Conservation (phyloP, 2,797 vertebrate genomes). For the Chrysocyon brachyurus region DNA sequence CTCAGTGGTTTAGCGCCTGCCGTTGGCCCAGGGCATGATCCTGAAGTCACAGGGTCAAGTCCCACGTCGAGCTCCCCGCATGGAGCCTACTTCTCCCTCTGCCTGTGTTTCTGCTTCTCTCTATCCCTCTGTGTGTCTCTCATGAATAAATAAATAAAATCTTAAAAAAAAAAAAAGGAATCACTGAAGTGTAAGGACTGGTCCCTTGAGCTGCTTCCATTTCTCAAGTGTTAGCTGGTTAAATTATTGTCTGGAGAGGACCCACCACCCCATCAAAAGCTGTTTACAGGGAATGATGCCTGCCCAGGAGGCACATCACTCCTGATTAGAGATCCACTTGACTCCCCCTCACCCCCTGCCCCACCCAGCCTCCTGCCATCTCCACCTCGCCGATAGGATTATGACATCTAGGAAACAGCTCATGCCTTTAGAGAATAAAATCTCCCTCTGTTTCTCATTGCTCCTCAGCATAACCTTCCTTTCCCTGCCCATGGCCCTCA, state of each 20-base stretch:
- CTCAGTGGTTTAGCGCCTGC: too few relatives aligned
- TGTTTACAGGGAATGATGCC: not conserved
- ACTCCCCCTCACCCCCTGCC: accelerated
- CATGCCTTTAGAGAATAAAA: not conserved
- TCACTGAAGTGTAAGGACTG: not conserved
- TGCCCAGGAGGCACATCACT: not conserved
- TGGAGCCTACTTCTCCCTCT: too few relatives aligned
- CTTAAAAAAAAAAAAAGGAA: not conserved
- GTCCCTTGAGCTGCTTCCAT: not conserved
- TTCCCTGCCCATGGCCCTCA: not conserved
- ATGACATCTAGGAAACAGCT: constrained; percentile 71
- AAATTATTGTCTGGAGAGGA: not conserved
- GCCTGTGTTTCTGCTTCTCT: too few relatives aligned
- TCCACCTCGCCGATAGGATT: not conserved
- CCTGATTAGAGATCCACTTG: constrained; percentile 1
- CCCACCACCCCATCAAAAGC: not conserved
- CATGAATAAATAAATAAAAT: too few relatives aligned
- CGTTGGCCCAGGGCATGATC: too few relatives aligned
- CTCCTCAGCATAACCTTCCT: not conserved
- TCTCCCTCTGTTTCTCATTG: not conserved
- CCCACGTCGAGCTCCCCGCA: too few relatives aligned
- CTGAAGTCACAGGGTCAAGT: too few relatives aligned
- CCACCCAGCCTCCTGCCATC: not conserved
- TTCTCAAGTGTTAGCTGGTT: not conserved
- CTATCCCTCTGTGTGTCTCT: too few relatives aligned